Percentiles rank a stretch among this genome's conserved stretches.
phyloP scores from a whole-genome alignment of 2,888 invertebrate genomes.

The Dastarcus helophoroides region DNA sequence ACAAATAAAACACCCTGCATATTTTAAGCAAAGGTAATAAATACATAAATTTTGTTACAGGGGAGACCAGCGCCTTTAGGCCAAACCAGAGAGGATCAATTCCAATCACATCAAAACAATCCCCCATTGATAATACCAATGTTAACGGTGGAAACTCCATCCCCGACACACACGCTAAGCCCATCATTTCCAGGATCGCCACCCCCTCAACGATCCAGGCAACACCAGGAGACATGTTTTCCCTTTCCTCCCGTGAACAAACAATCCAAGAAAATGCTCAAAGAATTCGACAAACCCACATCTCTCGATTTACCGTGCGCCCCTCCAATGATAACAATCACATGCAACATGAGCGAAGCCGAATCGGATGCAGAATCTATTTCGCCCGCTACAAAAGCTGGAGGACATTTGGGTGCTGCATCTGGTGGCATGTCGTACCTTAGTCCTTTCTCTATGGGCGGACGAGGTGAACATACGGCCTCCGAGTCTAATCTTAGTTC shows the following conservation, averaged over 20 bases:
- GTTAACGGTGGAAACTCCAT: conserved; percentile 55
- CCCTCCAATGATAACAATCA: conserved; percentile 62
- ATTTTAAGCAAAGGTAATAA: background rate
- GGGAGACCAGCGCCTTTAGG: conserved; percentile 42
- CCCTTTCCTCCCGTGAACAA: conserved; percentile 26
- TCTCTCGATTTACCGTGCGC: conserved; percentile 49
- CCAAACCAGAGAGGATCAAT: conserved; percentile 24
- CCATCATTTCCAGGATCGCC: conserved; percentile 45
- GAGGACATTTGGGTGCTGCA: conserved; percentile 35
- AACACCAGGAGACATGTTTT: conserved; percentile 23
- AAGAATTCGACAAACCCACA: conserved; percentile 51
- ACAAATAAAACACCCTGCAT: too few species aligned
- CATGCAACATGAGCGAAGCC: conserved; percentile 61
- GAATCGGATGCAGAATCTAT: conserved; percentile 63
- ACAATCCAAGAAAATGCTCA: conserved; percentile 40
- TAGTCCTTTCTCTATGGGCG: conserved; percentile 66
- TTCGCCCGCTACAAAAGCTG: conserved; percentile 45
- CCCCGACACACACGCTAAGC: conserved; percentile 48
- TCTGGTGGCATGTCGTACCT: conserved; percentile 56
- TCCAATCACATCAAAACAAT: conserved; percentile 17
- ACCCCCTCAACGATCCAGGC: conserved; percentile 40
- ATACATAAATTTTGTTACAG: conserved; percentile 35
- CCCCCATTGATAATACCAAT: conserved; percentile 52
- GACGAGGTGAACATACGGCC: conserved; percentile 60
- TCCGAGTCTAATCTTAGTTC: conserved; percentile 77